Evolutionary conservation across 2,797 vertebrate species (phyloP).

Genomic region (Anomalospiza imberbis): DNA sequence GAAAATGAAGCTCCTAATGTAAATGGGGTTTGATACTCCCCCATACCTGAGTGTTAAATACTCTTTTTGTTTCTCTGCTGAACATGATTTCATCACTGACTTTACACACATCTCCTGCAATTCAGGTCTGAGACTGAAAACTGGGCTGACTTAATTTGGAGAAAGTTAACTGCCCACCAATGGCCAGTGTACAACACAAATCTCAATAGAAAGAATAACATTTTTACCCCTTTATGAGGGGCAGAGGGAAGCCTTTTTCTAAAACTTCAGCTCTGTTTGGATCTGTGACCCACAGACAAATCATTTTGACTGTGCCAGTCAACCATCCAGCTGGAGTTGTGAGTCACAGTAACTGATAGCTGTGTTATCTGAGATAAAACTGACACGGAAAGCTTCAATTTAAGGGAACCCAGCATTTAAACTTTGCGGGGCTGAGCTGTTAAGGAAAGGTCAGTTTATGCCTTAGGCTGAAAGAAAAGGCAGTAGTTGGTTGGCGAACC

Average conservation of each 20-base stretch:
- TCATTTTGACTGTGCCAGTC: neutral
- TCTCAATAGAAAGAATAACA: neutral
- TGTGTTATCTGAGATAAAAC: neutral
- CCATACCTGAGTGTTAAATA: neutral
- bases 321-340: neutral
- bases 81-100: neutral
- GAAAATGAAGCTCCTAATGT: neutral
- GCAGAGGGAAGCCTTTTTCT: neutral
- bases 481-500: neutral
- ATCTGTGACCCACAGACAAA: neutral
- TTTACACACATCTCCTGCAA: too few relatives aligned
- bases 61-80: neutral
- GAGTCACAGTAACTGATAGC: neutral
- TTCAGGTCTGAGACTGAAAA: neutral
- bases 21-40: neutral
- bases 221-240: neutral
- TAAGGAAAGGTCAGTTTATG: constrained; percentile 50
- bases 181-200: neutral
- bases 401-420: neutral
- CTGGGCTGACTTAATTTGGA: neutral
- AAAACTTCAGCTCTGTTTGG: neutral
- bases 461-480: constrained; percentile 2
- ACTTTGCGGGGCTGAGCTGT: constrained; percentile 2
- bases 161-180: neutral
- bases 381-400: neutral